Conservation (phyloP, 2,797 vertebrate genomes). For the Typhlichthys eigenmanni region DNA sequence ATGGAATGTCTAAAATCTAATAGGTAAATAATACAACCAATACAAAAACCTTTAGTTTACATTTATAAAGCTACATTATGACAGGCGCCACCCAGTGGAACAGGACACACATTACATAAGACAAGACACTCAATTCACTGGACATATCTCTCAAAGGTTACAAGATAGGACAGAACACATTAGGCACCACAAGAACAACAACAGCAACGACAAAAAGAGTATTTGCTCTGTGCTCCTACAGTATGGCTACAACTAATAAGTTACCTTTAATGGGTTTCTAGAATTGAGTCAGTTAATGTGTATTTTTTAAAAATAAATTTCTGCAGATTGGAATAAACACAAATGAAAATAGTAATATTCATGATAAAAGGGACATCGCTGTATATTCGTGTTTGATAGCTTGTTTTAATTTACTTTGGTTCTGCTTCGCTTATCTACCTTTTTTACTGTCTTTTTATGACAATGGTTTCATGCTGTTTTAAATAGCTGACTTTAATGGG, state of each 20-base stretch:
- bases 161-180: too few species aligned
- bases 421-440: constrained; percentile 44
- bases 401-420: constrained; percentile 36
- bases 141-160: too few species aligned
- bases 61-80: background rate
- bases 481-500: constrained; percentile 38
- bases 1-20: background rate
- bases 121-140: too few species aligned
- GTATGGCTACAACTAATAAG: too few species aligned
- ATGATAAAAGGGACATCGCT: constrained; percentile 45
- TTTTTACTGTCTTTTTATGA: constrained; percentile 45
- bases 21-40: background rate
- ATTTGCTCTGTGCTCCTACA: too few species aligned
- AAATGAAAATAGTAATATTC: constrained; percentile 34
- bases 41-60: background rate
- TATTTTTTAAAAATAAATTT: constrained; percentile 23
- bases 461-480: constrained; percentile 34
- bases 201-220: too few species aligned
- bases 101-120: too few species aligned
- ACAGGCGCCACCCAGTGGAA: too few species aligned
- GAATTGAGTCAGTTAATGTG: constrained; percentile 19
- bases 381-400: constrained; percentile 34
- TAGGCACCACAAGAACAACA: too few species aligned
- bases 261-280: too few species aligned
- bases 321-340: constrained; percentile 34